Base-by-base conservation (phyloP, 2,888 invertebrate species). In the Anthoptus insignis region DNA sequence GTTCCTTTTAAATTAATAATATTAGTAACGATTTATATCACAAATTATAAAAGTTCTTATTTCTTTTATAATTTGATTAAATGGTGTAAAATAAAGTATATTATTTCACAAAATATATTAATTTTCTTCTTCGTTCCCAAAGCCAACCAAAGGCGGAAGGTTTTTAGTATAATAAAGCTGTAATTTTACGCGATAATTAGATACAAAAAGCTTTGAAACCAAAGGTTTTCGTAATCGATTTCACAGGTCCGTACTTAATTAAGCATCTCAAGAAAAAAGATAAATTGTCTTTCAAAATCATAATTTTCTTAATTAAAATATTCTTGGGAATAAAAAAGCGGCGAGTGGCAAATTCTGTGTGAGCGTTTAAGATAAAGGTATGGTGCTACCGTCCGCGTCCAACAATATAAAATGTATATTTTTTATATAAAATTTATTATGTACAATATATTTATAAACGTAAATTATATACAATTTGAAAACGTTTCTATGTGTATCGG, bases 271-370 rank as follows among this genome's bases (percentile, higher is more conserved):
- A 72, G 71, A 68, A 82, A 81, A 80, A 82, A 81, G 81, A 83
- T 78, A 80, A 82, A 84, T 81, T 76, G 76, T 76, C 61, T 72
- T 81, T 76, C 74, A 76, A 77, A 81, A 83, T 82, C 81, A 83
- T 83, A 85, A 87, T 87, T 87, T 82, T 77, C 75, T 84, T 86
- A 86, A 88, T 88, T 86, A 87, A 84, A 79, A 80, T 82, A 69
- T 70, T 71, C 67, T 47, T 59, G 64, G 56, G 27, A 27, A 52
- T 61, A 49, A 52, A 53, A 42, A 49, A 54, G 49, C 27, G 64
- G 11, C 16, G 53, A 56, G 59, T 56, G 64, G 59, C 54, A 59
- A 34, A 47, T 37, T 14, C 21, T 58, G 32, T 58, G 22, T 13
- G 39, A 19, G 22, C 21, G 29, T 57, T 45, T 57, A 13, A 4